Evolutionary conservation across 92 coral and sea anemone species (phyloP).

Genomic region (Bergia sp.): DNA sequence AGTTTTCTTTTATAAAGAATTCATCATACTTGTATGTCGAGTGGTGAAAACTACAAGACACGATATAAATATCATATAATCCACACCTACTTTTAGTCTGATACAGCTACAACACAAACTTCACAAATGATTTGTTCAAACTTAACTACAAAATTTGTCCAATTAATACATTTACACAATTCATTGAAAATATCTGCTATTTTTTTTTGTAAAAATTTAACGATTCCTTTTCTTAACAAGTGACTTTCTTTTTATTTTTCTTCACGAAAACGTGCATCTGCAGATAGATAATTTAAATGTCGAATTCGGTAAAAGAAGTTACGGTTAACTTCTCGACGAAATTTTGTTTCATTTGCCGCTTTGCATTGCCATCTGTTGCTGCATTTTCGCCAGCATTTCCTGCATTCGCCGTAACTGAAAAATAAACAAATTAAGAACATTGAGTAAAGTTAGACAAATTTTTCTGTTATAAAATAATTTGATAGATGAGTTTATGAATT

Average conservation of each 20-base stretch:
- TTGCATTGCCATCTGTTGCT: slow-evolving; percentile 76
- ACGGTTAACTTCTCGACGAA: not conserved
- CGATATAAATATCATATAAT: not conserved
- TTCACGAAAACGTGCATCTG: not conserved
- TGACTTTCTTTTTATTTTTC: not conserved
- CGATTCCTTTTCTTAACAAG: not conserved
- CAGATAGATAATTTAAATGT: too few relatives aligned
- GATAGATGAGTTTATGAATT: too few relatives aligned
- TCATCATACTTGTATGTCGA: too few relatives aligned
- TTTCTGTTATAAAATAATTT: not conserved
- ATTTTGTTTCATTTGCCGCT: not conserved
- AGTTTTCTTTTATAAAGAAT: too few relatives aligned
- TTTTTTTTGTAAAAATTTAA: not conserved
- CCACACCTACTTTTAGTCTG: not conserved
- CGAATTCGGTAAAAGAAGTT: not conserved
- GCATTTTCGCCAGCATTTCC: slow-evolving; percentile 94
- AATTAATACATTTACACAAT: not conserved
- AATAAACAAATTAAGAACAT: not conserved
- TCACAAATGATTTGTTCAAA: too few relatives aligned
- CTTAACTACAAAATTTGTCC: not conserved
- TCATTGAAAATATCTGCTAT: not conserved
- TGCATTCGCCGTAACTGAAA: slow-evolving; percentile 93
- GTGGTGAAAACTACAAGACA: not conserved
- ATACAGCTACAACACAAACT: not conserved
- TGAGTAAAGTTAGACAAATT: not conserved